Evolutionary conservation across 2,888 invertebrate genomes (phyloP), one percentile per base, ranked within the genome.

Genomic region (Sphecodes monilicornis): DNA sequence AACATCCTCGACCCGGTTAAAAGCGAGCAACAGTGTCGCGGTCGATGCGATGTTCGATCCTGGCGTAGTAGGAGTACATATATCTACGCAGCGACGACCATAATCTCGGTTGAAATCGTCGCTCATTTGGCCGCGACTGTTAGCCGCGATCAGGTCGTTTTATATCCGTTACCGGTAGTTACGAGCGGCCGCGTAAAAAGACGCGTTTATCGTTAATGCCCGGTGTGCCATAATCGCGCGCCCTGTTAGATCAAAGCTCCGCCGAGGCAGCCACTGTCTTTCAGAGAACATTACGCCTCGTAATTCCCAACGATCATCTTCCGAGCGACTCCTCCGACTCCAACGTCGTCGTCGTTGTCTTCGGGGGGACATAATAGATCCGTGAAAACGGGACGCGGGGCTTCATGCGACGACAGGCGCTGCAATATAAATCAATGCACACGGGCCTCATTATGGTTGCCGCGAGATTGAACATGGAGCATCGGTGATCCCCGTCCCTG

Each of bases 391-490:
- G 41, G 50, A 73, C 54, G 54, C 50, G 50, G 50, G 50, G 72
- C 46, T 73, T 88, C 80, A 89, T 78, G 89, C 89, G 69, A 89
- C 90, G 36, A 89, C 82, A 50, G 89, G 89, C 22, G 89, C 89
- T 89, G 89, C 8, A 90, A 90, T 82, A 78, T 69, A 77, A 90
- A 90, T 90, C 78, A 80, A 80, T 80, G 84, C 69, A 43, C 16
- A 43, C 16, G 74, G 66, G 3, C 8, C 18, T 22, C 13, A 68
- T 85, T 78, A 57, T 76, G 69, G 75, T 60, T 64, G 46, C 71
- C 8, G 0, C 32, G 32, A 39, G 73, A 82, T 82, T 32, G 57
- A 6, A 60, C 66, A 43, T n/a, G 73, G 57, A 80, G 78, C 72
- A 80, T 75, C 73, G 29, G 16, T 50, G 39, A 22, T 54, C 22